Evolutionary conservation across 2,113 vertebrate genomes (phyloP).

Genomic region (Lasiurus cinereus): DNA sequence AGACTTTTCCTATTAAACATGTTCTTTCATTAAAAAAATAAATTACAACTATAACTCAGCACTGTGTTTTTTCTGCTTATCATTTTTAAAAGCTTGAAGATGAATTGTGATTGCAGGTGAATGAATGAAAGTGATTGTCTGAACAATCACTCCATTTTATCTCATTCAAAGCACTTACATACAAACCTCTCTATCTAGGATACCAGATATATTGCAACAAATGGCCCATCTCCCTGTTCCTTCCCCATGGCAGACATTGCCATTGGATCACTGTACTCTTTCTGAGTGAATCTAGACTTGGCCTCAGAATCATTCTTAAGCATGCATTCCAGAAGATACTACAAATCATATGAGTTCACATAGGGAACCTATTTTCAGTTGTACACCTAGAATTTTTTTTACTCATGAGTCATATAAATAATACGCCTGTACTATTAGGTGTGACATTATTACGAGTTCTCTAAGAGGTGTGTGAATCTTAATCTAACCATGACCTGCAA

Average conservation of each 20-base stretch:
- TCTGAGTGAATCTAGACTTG: not conserved
- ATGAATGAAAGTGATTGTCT: not conserved
- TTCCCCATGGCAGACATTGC: not conserved
- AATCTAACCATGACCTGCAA: not conserved
- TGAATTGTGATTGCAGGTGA: constrained; percentile 38
- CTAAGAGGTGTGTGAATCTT: not conserved
- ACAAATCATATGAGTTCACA: constrained; percentile 5
- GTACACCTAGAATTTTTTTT: not conserved
- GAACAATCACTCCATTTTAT: not conserved
- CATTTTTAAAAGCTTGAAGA: constrained; percentile 40
- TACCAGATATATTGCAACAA: not conserved
- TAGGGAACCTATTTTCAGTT: not conserved
- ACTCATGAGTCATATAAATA: constrained; percentile 1
- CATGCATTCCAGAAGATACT: not conserved
- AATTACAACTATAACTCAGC: constrained; percentile 11
- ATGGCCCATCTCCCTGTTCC: not conserved
- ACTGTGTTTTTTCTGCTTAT: constrained; percentile 5
- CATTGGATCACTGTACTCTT: not conserved
- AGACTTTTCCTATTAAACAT: constrained; percentile 31
- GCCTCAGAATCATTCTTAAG: constrained; percentile 9
- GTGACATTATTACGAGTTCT: not conserved
- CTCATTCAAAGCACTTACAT: not conserved
- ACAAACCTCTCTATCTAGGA: not conserved
- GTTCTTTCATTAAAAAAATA: constrained; percentile 47
- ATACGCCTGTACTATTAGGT: not conserved